These are phyloP conservation scores for Dermochelys coriacea DNA, from an alignment of 2,797 vertebrate genomes.

Conservation along the genomic window DNA sequence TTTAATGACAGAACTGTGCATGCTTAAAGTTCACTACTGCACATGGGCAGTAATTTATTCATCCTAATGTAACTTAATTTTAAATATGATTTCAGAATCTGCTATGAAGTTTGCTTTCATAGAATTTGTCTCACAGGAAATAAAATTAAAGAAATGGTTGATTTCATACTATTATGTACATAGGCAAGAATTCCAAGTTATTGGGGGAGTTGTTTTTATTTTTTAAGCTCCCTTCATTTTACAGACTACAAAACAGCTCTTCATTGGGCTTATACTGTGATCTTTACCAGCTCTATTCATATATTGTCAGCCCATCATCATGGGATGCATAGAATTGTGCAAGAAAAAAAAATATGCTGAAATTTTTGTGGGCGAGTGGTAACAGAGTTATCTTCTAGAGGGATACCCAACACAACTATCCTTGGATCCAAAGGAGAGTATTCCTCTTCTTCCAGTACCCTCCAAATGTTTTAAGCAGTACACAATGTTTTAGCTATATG, in stretches of 20 bases:
- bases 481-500: background rate
- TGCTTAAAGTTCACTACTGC: background rate
- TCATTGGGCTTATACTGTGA: slow-evolving; percentile 60
- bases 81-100: background rate
- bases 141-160: slow-evolving; percentile 65
- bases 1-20: slow-evolving; percentile 6
- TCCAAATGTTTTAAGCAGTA: background rate
- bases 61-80: background rate
- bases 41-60: background rate
- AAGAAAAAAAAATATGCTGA: background rate
- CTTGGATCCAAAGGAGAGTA: background rate
- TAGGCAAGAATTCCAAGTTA: slow-evolving; percentile 62
- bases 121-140: slow-evolving; percentile 70
- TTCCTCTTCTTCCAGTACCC: background rate
- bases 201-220: slow-evolving; percentile 48
- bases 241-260: slow-evolving; percentile 68
- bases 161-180: slow-evolving; percentile 65
- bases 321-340: background rate
- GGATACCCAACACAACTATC: background rate
- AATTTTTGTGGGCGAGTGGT: background rate
- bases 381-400: background rate
- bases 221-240: slow-evolving; percentile 69
- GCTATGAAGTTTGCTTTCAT: background rate
- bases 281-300: slow-evolving; percentile 61
- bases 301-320: slow-evolving; percentile 63